These are phyloP conservation scores for Orgyia antiqua DNA, from an alignment of 2,888 invertebrate genomes.

Conservation along the genomic window DNA sequence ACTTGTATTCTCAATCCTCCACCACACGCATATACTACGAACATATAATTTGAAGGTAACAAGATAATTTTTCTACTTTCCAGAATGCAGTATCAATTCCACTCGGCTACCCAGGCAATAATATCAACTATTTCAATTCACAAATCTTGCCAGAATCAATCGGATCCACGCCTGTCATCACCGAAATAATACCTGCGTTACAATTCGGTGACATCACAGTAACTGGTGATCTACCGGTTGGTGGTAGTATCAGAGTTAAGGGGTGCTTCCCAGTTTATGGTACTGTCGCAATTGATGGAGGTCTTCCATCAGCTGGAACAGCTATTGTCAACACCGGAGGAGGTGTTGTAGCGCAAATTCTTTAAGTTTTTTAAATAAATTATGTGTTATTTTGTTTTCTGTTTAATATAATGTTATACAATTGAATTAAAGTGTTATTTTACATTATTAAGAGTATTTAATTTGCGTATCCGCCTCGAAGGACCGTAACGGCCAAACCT, in stretches of 20 bases:
- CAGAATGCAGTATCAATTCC: constrained; percentile 28
- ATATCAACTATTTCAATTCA: constrained; percentile 7
- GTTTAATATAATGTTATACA: neutral
- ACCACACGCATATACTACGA: too few species aligned
- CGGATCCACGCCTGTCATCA: constrained; percentile 40
- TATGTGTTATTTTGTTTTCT: constrained; percentile 1
- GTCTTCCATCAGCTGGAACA: constrained; percentile 47
- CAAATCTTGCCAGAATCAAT: constrained; percentile 18
- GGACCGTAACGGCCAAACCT: too few species aligned
- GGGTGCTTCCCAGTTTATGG: constrained; percentile 63
- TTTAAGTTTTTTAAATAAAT: constrained; percentile 17
- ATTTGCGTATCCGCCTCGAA: too few species aligned
- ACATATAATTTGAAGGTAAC: too few species aligned
- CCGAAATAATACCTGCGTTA: constrained; percentile 49
- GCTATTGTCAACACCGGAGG: constrained; percentile 47
- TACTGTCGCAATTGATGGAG: constrained; percentile 50
- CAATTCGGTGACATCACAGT: constrained; percentile 53
- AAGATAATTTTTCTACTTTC: too few species aligned
- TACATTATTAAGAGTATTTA: too few species aligned
- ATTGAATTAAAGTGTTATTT: neutral
- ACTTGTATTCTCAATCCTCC: too few species aligned
- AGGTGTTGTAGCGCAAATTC: constrained; percentile 18
- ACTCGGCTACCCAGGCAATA: constrained; percentile 16
- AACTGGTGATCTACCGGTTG: constrained; percentile 52
- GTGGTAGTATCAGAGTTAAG: constrained; percentile 51